Percentiles rank a stretch among this genome's conserved stretches.
Conservation (phyloP, 1,140 invertebrate genomes). For the Metopolophium dirhodum region DNA sequence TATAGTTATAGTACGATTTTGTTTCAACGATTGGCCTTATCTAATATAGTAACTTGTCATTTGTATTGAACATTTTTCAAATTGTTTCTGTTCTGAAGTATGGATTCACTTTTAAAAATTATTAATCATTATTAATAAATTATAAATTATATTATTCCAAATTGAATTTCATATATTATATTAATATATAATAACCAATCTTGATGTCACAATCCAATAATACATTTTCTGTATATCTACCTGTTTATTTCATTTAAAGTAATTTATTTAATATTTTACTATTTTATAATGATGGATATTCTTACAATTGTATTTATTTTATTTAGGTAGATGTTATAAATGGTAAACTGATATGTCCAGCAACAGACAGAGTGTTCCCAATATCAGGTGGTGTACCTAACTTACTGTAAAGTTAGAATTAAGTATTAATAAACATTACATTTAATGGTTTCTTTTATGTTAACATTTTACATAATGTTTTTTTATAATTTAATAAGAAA, state of each 20-base stretch:
- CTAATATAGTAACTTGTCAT: neutral
- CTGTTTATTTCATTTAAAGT: neutral
- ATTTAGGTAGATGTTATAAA: conserved; percentile 84
- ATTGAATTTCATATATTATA: too few relatives aligned
- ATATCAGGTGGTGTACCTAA: conserved; percentile 97
- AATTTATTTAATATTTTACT: neutral
- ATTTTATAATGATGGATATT: neutral
- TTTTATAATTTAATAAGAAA: neutral
- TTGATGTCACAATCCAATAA: neutral
- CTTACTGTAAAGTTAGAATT: conserved; percentile 96
- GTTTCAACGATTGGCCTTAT: neutral
- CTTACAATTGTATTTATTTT: neutral
- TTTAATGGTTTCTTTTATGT: neutral
- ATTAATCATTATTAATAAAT: too few relatives aligned
- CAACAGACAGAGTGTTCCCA: conserved; percentile 92
- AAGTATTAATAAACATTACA: conserved; percentile 65
- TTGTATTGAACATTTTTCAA: neutral
- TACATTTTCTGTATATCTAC: neutral
- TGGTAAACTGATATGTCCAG: conserved; percentile 91
- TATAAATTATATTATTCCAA: too few relatives aligned
- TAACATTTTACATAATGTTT: neutral
- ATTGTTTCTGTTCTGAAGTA: too few relatives aligned
- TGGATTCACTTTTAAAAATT: too few relatives aligned
- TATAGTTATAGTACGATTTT: neutral
- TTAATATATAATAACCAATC: neutral